Conservation (phyloP, 2,797 vertebrate genomes). For the Anguilla anguilla region DNA sequence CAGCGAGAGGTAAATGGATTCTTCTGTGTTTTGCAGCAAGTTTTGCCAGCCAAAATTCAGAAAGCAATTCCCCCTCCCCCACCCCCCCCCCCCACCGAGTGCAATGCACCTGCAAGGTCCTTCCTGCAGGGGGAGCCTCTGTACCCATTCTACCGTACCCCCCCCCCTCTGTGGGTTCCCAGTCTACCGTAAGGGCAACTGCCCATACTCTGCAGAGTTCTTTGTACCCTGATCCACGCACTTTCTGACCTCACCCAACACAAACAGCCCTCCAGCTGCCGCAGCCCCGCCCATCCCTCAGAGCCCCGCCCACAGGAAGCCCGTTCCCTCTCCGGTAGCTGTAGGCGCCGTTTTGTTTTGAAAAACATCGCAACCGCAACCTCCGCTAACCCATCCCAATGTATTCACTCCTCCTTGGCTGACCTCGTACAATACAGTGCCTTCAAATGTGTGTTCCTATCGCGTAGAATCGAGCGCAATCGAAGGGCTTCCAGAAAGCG, state of each 20-base stretch:
- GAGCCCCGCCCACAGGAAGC: background rate
- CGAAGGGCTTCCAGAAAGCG: background rate
- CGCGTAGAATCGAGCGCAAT: background rate
- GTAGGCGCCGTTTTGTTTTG: background rate
- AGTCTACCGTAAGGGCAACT: background rate
- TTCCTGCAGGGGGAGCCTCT: constrained; percentile 1
- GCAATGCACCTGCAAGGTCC: constrained; percentile 27
- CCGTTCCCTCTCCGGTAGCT: background rate
- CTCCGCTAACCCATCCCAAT: background rate
- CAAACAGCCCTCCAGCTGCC: background rate
- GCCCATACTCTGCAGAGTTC: background rate
- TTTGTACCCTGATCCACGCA: background rate
- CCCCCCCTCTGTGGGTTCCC: background rate
- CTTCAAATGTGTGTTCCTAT: background rate
- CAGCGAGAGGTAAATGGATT: constrained; percentile 7
- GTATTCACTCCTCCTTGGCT: background rate
- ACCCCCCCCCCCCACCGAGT: constrained; percentile 2
- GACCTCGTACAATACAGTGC: background rate
- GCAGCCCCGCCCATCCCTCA: background rate
- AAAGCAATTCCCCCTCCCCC: constrained; percentile 10
- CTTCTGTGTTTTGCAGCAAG: background rate
- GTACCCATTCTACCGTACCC: background rate
- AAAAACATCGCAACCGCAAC: no score
- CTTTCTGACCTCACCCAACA: background rate
- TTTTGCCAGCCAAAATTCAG: constrained; percentile 13